Evolutionary conservation across 2,888 invertebrate species (phyloP).

Genomic region (Eupithecia exiguata): DNA sequence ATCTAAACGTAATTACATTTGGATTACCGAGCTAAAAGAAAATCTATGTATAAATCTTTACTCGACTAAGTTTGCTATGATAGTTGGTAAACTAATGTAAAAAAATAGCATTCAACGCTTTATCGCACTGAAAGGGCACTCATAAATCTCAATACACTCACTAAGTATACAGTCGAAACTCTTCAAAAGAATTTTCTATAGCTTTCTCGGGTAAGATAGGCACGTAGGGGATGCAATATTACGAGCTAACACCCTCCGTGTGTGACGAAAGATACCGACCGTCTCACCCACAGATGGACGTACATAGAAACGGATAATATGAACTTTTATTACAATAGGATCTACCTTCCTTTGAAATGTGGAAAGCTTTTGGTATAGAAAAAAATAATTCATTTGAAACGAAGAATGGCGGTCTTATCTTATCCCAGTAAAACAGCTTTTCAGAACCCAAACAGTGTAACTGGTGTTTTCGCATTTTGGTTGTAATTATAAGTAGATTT

Average conservation of each 20-base stretch:
- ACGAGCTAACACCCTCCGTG: slow-evolving; percentile 56
- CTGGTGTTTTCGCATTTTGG: neutral
- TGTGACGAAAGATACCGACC: slow-evolving; percentile 58
- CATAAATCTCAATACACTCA: slow-evolving; percentile 72
- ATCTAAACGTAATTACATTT: too few relatives aligned
- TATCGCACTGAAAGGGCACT: slow-evolving; percentile 61
- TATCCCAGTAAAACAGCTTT: neutral
- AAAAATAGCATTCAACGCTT: slow-evolving; percentile 54
- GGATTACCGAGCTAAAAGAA: neutral
- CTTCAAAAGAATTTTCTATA: slow-evolving; percentile 67
- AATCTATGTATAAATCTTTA: neutral
- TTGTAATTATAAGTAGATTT: neutral
- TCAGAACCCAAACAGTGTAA: neutral
- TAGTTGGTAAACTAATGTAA: slow-evolving; percentile 30
- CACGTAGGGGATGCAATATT: slow-evolving; percentile 66
- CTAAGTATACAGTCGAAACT: slow-evolving; percentile 67
- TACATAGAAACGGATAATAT: slow-evolving; percentile 7
- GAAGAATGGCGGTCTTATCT: neutral
- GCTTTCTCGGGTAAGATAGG: slow-evolving; percentile 67
- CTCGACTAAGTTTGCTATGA: neutral
- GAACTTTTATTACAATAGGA: slow-evolving; percentile 5
- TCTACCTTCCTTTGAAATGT: slow-evolving; percentile 1
- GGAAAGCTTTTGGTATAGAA: neutral
- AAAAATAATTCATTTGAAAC: neutral
- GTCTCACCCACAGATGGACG: slow-evolving; percentile 48